Evolutionary conservation across 2,888 invertebrate species (phyloP), one percentile per base, ranked within the genome.

Genomic region (Pterobdella sp.): DNA sequence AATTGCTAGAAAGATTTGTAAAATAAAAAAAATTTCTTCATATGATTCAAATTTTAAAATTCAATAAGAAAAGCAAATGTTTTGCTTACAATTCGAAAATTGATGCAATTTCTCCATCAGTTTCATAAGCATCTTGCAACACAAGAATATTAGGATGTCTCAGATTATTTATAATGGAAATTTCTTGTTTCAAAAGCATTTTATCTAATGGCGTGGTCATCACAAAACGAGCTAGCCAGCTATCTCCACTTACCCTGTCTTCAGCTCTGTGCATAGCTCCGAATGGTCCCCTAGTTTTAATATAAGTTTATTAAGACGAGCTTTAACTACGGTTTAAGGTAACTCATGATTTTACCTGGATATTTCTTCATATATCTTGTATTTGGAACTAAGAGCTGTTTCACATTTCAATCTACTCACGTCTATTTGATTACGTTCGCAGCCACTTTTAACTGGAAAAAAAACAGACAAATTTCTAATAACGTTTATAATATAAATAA

Each of bases 161-260:
- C 4, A 85, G 80, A 66, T 81, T 80, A 78, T 83, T 84, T 84
- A 85, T 84, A 72, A 85, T 81, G 69, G 83, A 82, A 73, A 85
- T 84, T 78, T 85, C 85, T 72, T 83, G 82, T 18, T 82, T 77
- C n/a, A 85, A 82, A 66, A 79, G 78, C 74, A 84, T 83, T 73
- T 83, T 82, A 78, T 84, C 84, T 31, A 83, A 80, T 2, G 83
- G 81, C 26, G 81, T 80, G 68, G 83, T 83, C 76, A 81, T 81
- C 72, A 85, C 82, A 77, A 84, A 83, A 79, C 85, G 85, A 36
- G 84, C 84, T 1, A 84, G 84, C 82, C 83, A 85, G 76, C 82
- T 84, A 78, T 83, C 83, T 56, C 83, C 83, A 1, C 84, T 84
- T 1, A 84, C 81, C 74, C 81, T 77, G 78, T 85, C 85, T 35